Base-by-base conservation (phyloP, 1,140 invertebrate genomes). In the Scaptomyza montana region DNA sequence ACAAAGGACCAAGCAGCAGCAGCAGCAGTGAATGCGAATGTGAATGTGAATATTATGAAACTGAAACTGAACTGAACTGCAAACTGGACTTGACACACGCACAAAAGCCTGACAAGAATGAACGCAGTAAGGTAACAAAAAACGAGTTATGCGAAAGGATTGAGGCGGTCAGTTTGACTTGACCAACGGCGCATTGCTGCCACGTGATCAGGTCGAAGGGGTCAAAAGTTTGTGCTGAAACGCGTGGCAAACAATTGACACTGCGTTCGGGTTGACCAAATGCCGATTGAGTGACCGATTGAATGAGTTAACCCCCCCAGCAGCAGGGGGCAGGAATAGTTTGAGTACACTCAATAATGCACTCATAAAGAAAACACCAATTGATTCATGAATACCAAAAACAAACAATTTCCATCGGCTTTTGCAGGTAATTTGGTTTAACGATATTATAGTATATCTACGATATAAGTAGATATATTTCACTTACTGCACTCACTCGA, bases 11-110 rank as follows among this genome's bases (percentile, higher is more conserved):
- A 49, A 68, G 64, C 55, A 30, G 30, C 30, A 30, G 51, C 57
- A 68, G 65, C 55, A 68, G 65, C 55, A 36, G 33, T 7, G 7
- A 49, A 61, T 56, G 53, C 28, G 36, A 41, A 53, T 53, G 12
- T 6, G 59, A 77, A 65, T 71, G 30, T 25, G 57, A 69, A 54
- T 54, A n/a, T 19, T 54, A n/a, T 28, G 64, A 77, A 76, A 72
- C 51, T 19, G 5, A 19, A 54, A 30, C 54, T 41, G 43, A 63
- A 25, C 21, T 25, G 21, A 41, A 36, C 33, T n/a, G 12, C 12
- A 50, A 82, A 62, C 82, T 86, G 82, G 75, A 86, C 84, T 86
- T 86, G 82, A 86, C 82, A 81, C 70, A 87, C 78, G 84, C 82
- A 86, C 82, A 89, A 87, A 87, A 28, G 46, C 16, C 16, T 16